Evolutionary conservation across 2,888 invertebrate species (phyloP).

Genomic region (Tachina lurida): DNA sequence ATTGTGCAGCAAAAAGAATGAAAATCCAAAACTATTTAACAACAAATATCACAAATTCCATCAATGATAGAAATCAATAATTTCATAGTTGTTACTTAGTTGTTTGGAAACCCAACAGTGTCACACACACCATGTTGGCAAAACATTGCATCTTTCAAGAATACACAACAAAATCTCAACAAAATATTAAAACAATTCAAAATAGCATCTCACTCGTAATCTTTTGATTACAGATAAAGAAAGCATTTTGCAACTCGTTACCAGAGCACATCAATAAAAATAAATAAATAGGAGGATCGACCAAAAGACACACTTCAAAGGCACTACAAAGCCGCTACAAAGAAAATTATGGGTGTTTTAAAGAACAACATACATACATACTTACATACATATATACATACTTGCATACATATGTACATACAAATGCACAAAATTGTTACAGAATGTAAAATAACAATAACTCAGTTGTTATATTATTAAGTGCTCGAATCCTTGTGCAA

Average conservation of each 20-base stretch:
- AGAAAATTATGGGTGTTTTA: slow-evolving; percentile 37
- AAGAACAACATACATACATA: background rate
- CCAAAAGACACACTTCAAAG: slow-evolving; percentile 53
- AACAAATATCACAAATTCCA: slow-evolving; percentile 63
- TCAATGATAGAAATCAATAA: slow-evolving; percentile 65
- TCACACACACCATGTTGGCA: slow-evolving; percentile 70
- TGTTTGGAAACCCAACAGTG: slow-evolving; percentile 64
- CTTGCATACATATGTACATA: background rate
- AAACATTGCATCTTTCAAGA: slow-evolving; percentile 51
- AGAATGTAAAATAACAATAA: slow-evolving; percentile 42
- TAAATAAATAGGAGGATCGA: slow-evolving; percentile 3
- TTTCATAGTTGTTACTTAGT: slow-evolving; percentile 10
- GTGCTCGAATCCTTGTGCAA: slow-evolving; percentile 10
- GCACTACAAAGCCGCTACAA: slow-evolving; percentile 31
- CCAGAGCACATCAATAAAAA: slow-evolving; percentile 2
- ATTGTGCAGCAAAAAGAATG: slow-evolving; percentile 36
- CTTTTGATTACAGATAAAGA: slow-evolving; percentile 58
- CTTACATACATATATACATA: background rate
- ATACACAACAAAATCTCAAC: slow-evolving; percentile 16
- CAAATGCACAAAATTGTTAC: slow-evolving; percentile 4
- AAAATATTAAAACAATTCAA: slow-evolving; percentile 3
- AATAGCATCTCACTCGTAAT: slow-evolving; percentile 48
- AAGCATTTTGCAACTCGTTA: slow-evolving; percentile 68
- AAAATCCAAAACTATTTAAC: slow-evolving; percentile 40
- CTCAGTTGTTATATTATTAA: slow-evolving; percentile 62